These are phyloP conservation scores for Perithous albicinctus DNA, from an alignment of 2,888 invertebrate genomes.

Conservation along the genomic window DNA sequence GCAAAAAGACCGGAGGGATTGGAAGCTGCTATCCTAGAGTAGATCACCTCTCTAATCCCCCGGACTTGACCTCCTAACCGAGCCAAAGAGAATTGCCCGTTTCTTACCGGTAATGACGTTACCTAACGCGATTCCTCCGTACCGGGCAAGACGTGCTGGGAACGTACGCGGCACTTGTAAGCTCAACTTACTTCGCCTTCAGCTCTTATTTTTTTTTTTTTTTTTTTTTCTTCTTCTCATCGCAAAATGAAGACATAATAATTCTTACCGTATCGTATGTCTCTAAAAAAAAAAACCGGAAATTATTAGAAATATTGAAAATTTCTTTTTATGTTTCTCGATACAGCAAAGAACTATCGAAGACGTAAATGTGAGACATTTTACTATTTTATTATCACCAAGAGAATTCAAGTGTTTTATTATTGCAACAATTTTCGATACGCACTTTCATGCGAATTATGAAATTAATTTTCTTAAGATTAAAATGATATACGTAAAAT, in stretches of 20 bases:
- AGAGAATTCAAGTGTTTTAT: neutral
- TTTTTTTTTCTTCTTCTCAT: neutral
- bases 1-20: conserved; percentile 25
- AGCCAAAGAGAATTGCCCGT: conserved; percentile 76
- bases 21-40: conserved; percentile 57
- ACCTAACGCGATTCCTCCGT: conserved; percentile 76
- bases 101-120: conserved; percentile 43
- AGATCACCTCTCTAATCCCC: conserved; percentile 74
- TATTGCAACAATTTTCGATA: neutral
- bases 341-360: neutral
- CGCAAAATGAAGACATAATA: neutral
- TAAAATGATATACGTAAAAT: too few species aligned
- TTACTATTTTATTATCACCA: neutral
- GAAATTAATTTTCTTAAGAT: neutral
- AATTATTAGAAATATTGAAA: too few species aligned
- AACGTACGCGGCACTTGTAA: conserved; percentile 8
- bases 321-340: neutral
- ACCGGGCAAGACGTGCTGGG: conserved; percentile 32
- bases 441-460: neutral
- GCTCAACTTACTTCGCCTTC: neutral
- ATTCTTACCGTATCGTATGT: neutral
- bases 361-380: neutral
- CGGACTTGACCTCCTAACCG: conserved; percentile 77
- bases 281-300: neutral
- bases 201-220: neutral